Evolutionary conservation across 2,888 invertebrate genomes (phyloP).

Genomic region (Macaria notata): DNA sequence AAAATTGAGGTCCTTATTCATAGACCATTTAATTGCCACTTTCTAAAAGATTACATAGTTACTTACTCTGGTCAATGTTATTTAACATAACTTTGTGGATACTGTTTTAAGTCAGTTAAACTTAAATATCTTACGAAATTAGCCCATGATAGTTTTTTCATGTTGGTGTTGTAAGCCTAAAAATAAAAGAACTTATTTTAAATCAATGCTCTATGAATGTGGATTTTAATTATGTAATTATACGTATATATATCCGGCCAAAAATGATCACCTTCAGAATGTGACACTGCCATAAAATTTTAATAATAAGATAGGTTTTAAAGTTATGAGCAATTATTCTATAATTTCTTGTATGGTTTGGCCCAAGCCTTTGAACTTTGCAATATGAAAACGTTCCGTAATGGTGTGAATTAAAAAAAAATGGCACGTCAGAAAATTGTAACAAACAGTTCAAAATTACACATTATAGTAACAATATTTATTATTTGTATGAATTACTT

Average conservation of each 20-base stretch:
- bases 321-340: slow-evolving; percentile 8
- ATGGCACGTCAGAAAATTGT: slow-evolving; percentile 10
- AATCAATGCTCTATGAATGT: slow-evolving; percentile 9
- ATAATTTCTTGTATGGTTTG: slow-evolving; percentile 5
- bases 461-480: too few species aligned
- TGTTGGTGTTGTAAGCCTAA: too few species aligned
- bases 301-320: slow-evolving; percentile 16
- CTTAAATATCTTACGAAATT: too few species aligned
- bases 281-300: slow-evolving; percentile 63
- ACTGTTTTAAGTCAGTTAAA: too few species aligned
- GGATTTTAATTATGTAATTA: slow-evolving; percentile 9
- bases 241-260: slow-evolving; percentile 20
- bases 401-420: slow-evolving; percentile 3
- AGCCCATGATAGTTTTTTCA: too few species aligned
- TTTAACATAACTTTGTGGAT: too few species aligned
- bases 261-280: slow-evolving; percentile 52
- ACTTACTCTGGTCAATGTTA: too few species aligned
- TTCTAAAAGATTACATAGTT: too few species aligned
- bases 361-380: slow-evolving; percentile 3
- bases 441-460: too few species aligned
- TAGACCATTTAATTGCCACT: background rate
- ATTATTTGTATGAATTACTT: too few species aligned
- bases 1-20: slow-evolving; percentile 6
- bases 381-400: slow-evolving; percentile 7
- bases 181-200: background rate